A percentile compares a stretch with the other conserved stretches of the same genome.
Evolutionary conservation across 2,888 invertebrate genomes (phyloP).

Genomic region (Nesidiocoris tenuis): DNA sequence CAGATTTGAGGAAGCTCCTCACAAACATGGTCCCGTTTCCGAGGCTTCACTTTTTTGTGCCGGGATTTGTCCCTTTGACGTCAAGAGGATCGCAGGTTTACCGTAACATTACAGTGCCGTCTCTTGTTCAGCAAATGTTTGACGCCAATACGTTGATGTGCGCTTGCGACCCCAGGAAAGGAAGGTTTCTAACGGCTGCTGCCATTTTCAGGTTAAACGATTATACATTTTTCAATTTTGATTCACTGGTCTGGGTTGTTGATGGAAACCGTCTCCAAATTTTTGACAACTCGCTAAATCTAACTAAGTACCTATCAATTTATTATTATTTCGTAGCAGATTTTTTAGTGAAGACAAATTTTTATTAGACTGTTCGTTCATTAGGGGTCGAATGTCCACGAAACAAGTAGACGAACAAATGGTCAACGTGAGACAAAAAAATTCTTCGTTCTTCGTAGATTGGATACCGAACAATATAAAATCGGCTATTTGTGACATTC

Average conservation of each 20-base stretch:
- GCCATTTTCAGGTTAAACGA: constrained; percentile 46
- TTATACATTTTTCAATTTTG: too few species aligned
- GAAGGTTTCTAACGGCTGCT: constrained; percentile 47
- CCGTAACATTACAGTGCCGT: constrained; percentile 32
- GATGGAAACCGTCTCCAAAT: too few species aligned
- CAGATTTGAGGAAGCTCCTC: constrained; percentile 46
- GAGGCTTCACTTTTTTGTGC: constrained; percentile 60
- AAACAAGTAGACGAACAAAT: constrained; percentile 45
- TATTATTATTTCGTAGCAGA: too few species aligned
- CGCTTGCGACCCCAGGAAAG: constrained; percentile 43
- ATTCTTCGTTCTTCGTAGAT: constrained; percentile 42
- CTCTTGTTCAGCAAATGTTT: constrained; percentile 46
- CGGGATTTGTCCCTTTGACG: constrained; percentile 61
- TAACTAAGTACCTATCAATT: too few species aligned
- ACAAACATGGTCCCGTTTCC: constrained; percentile 48
- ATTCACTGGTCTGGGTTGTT: too few species aligned
- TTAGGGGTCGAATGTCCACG: constrained; percentile 39
- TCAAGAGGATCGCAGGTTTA: constrained; percentile 41
- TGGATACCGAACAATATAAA: constrained; percentile 48
- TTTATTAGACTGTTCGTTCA: too few species aligned
- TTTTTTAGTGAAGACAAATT: too few species aligned
- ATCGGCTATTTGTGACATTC: constrained; percentile 47
- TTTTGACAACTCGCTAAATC: too few species aligned
- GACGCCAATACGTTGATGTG: constrained; percentile 41
- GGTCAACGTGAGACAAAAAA: constrained; percentile 41